phyloP scores from a whole-genome alignment of 1,140 invertebrate genomes.

The Galendromus occidentalis region DNA sequence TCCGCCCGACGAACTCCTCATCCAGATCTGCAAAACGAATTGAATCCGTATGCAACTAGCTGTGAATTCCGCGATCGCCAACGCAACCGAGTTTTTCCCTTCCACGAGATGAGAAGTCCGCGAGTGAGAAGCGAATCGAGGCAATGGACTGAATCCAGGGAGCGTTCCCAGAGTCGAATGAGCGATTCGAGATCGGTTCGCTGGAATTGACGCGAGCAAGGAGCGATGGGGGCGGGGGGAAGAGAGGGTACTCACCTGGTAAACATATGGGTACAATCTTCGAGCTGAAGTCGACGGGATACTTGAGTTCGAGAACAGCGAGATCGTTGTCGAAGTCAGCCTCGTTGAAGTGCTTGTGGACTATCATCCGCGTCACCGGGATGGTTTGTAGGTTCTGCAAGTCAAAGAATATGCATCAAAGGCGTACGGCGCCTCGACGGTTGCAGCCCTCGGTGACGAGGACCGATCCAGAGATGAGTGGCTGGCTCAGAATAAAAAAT shows the following conservation, averaged over 20 bases:
- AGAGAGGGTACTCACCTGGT: background rate
- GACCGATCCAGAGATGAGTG: background rate
- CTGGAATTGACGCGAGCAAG: too few species aligned
- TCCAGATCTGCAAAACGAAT: slow-evolving; percentile 13
- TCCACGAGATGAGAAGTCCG: too few species aligned
- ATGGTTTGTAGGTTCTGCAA: slow-evolving; percentile 5
- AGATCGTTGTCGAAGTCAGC: background rate
- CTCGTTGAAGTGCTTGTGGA: slow-evolving; percentile 8
- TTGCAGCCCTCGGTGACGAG: too few species aligned
- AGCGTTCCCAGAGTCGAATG: slow-evolving; percentile 3
- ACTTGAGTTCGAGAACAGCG: slow-evolving; percentile 10
- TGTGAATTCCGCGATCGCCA: too few species aligned
- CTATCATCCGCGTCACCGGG: background rate
- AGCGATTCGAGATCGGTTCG: background rate
- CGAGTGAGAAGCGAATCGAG: too few species aligned
- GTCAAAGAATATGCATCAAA: background rate
- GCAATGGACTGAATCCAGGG: too few species aligned
- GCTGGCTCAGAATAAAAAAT: background rate
- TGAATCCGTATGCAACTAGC: too few species aligned
- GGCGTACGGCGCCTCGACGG: background rate
- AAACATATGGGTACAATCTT: background rate
- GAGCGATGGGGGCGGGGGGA: background rate
- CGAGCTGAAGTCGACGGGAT: background rate
- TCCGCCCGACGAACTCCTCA: slow-evolving; percentile 13
- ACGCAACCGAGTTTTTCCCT: too few species aligned